Conservation (phyloP, 1,140 invertebrate genomes). For the Megalopta genalis region DNA sequence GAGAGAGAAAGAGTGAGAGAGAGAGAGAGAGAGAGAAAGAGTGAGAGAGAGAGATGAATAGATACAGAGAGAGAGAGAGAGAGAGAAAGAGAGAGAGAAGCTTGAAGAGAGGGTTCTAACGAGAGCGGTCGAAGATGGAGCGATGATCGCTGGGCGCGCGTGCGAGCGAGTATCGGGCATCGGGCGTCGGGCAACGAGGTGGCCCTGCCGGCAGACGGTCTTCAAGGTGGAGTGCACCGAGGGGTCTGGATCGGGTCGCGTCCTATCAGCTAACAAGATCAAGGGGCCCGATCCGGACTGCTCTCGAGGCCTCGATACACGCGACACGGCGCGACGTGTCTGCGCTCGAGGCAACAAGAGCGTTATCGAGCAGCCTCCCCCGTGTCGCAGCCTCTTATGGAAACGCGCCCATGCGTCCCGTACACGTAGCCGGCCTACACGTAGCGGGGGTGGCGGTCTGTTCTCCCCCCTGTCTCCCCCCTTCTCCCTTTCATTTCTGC, state of each 20-base stretch:
- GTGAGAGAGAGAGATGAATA: no score
- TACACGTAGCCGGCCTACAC: conserved; percentile 61
- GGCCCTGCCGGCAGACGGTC: conserved; percentile 33
- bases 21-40: no score
- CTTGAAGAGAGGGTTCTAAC: no score
- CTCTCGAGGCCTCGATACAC: conserved; percentile 59
- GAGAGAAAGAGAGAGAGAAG: no score
- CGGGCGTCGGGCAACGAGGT: conserved; percentile 22
- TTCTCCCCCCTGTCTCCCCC: conserved; percentile 31
- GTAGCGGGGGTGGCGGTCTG: conserved; percentile 53
- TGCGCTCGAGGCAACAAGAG: conserved; percentile 61
- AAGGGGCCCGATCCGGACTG: conserved; percentile 54
- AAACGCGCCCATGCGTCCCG: conserved; percentile 66
- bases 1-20: no score
- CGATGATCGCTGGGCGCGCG: no score
- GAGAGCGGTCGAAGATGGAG: no score
- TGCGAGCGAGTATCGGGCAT: not conserved
- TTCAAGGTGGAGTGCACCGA: conserved; percentile 21
- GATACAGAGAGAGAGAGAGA: no score
- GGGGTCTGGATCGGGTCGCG: conserved; percentile 53
- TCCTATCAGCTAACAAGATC: conserved; percentile 59
- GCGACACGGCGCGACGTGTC: conserved; percentile 59
- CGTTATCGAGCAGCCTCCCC: conserved; percentile 68
- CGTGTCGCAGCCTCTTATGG: conserved; percentile 56
- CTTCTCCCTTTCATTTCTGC: no score